Conservation (phyloP, 1,140 invertebrate genomes). For the fruit fly (Drosophila melanogaster) region Release_6_plus_ISO1_MT NT_037436.4:9142001-9142500, state of each 20-base stretch:
- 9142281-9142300: conserved; percentile 56
- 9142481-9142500: conserved; percentile 31
- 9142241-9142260: conserved; percentile 45
- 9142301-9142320: conserved; percentile 76
- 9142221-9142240: conserved; percentile 57
- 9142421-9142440: conserved; percentile 37
- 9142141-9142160: conserved; percentile 16
- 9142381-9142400: conserved; percentile 35
- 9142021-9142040: conserved; percentile 76
- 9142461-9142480: conserved; percentile 42
- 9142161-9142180: conserved; percentile 29
- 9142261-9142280: conserved; percentile 34
- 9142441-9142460: conserved; percentile 26
- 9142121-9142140: conserved; percentile 37
- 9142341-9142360: conserved; percentile 65
- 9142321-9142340: conserved; percentile 69
- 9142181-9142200: conserved; percentile 69
- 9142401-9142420: conserved; percentile 14
- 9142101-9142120: conserved; percentile 42
- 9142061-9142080: conserved; percentile 71
- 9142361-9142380: conserved; percentile 61
- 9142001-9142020: conserved; percentile 52
- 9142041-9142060: conserved; percentile 71
- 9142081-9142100: conserved; percentile 57
- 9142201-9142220: conserved; percentile 65